Conservation (phyloP, 2,888 invertebrate species). For the Athrips mouffetella region DNA sequence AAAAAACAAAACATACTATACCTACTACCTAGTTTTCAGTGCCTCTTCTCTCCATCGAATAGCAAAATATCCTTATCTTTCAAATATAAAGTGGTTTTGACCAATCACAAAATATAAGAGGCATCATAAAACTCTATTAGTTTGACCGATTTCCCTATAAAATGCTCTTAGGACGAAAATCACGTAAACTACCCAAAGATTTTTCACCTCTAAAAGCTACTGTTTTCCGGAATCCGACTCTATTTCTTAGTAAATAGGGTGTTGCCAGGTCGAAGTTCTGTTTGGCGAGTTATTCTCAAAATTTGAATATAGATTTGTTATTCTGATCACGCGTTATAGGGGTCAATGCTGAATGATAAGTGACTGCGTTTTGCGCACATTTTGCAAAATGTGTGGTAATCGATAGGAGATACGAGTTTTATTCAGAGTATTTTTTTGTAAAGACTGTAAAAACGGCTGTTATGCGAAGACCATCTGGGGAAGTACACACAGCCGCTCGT, state of each 20-base stretch:
- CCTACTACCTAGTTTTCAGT: too few species aligned
- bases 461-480: too few species aligned
- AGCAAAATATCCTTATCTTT: too few species aligned
- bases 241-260: background rate
- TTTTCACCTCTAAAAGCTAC: background rate
- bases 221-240: background rate
- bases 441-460: too few species aligned
- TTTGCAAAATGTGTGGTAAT: background rate
- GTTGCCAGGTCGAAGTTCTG: background rate
- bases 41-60: too few species aligned
- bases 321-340: conserved; percentile 9
- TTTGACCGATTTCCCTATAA: conserved; percentile 10
- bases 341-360: conserved; percentile 16
- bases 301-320: conserved; percentile 12
- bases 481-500: too few species aligned
- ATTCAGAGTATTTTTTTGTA: background rate
- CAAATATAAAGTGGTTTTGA: background rate
- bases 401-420: background rate
- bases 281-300: background rate
- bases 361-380: conserved; percentile 5
- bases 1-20: too few species aligned
- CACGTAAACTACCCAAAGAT: background rate
- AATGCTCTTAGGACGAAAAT: background rate
- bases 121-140: conserved; percentile 13
- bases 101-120: background rate